A percentile compares a stretch with the other conserved stretches of the same genome.
Evolutionary conservation across 2,797 vertebrate species (phyloP).

Genomic region (Ctenosaura bakeri): DNA sequence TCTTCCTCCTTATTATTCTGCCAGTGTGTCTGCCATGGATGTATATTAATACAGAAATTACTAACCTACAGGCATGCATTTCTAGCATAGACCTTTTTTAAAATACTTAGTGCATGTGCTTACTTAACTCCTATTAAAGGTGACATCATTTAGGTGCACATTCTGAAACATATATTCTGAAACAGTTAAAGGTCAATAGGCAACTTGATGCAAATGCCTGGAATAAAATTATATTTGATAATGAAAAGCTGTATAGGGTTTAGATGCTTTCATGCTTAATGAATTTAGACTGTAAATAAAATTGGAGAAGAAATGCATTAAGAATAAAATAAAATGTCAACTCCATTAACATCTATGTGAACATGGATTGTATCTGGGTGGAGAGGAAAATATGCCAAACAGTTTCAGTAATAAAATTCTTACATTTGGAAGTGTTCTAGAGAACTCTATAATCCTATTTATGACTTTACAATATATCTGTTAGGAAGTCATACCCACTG

Average conservation of each 20-base stretch:
- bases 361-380: neutral
- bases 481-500: too few species aligned
- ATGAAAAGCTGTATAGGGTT: neutral
- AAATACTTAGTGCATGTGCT: neutral
- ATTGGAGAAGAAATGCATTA: neutral
- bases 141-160: neutral
- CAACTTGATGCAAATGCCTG: neutral
- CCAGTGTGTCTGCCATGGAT: neutral
- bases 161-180: conserved; percentile 23
- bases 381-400: neutral
- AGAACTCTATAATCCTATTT: neutral
- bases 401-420: rapidly evolving
- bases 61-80: neutral
- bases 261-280: conserved; percentile 30
- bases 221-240: conserved; percentile 25
- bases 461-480: too few species aligned
- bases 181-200: conserved; percentile 16
- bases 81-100: neutral
- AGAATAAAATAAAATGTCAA: conserved; percentile 49
- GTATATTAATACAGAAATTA: conserved; percentile 33
- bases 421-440: neutral
- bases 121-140: conserved; percentile 28
- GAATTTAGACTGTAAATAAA: conserved; percentile 13
- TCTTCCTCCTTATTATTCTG: conserved; percentile 22
- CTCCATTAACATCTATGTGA: conserved; percentile 22